Conservation (phyloP, 2,113 vertebrate genomes). For the Ifrita kowaldi region DNA sequence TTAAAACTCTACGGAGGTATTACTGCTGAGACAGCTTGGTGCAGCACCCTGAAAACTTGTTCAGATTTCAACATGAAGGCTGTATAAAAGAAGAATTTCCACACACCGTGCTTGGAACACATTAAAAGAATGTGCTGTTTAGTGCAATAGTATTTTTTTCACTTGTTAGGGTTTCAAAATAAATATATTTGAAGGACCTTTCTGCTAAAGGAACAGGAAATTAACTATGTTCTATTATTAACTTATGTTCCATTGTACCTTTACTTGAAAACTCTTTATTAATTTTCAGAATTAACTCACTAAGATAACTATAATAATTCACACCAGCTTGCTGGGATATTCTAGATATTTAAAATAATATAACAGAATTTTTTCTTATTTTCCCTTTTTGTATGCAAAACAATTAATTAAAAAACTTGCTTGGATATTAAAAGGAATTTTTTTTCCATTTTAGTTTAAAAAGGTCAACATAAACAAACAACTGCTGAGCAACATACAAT, state of each 20-base stretch:
- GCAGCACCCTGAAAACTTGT: not conserved
- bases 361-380: not conserved
- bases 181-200: not conserved
- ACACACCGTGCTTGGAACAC: not conserved
- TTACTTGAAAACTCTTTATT: not conserved
- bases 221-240: not conserved
- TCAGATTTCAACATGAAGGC: not conserved
- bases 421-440: not conserved
- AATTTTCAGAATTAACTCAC: not conserved
- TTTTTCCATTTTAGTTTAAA: not conserved
- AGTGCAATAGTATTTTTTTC: not conserved
- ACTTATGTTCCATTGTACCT: not conserved
- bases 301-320: not conserved
- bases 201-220: not conserved
- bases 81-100: not conserved
- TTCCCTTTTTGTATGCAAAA: not conserved
- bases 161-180: not conserved
- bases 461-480: not conserved
- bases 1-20: not conserved
- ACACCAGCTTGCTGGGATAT: not conserved
- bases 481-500: not conserved
- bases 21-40: not conserved
- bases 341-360: not conserved
- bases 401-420: not conserved
- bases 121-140: not conserved